Evolutionary conservation across 2,888 invertebrate species (phyloP).

Genomic region (Patella depressa): DNA sequence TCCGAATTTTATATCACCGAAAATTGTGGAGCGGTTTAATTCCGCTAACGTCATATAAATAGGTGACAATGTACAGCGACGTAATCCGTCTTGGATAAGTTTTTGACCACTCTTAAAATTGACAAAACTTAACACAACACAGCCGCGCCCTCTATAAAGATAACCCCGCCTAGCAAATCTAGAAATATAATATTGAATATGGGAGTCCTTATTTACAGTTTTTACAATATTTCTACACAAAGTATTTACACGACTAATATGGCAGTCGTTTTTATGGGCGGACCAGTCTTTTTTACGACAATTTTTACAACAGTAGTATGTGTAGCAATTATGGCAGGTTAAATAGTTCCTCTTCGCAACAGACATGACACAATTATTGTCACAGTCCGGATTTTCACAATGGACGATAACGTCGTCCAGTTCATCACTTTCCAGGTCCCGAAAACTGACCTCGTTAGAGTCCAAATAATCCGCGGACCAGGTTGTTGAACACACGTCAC

Average conservation of each 20-base stretch:
- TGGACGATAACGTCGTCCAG: slow-evolving; percentile 42
- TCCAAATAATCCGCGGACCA: not conserved
- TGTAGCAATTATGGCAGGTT: slow-evolving; percentile 94
- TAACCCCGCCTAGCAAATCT: slow-evolving; percentile 87
- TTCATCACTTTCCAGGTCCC: slow-evolving; percentile 9
- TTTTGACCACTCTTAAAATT: slow-evolving; percentile 88
- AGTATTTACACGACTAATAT: slow-evolving; percentile 90
- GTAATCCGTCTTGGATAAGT: slow-evolving; percentile 82
- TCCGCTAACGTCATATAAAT: slow-evolving; percentile 89
- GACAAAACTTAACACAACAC: slow-evolving; percentile 91
- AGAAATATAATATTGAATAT: slow-evolving; percentile 79
- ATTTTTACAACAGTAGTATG: slow-evolving; percentile 92
- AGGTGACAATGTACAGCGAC: slow-evolving; percentile 82
- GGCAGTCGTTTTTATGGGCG: slow-evolving; percentile 86
- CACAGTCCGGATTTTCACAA: slow-evolving; percentile 67
- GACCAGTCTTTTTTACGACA: slow-evolving; percentile 95
- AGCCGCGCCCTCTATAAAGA: slow-evolving; percentile 87
- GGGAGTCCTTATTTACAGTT: slow-evolving; percentile 71
- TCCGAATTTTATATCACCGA: slow-evolving; percentile 86
- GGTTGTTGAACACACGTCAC: slow-evolving; percentile 14
- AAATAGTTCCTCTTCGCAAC: slow-evolving; percentile 89
- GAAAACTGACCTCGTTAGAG: not conserved
- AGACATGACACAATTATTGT: slow-evolving; percentile 71
- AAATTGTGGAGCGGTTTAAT: slow-evolving; percentile 89
- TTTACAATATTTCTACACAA: slow-evolving; percentile 81